These are phyloP conservation scores for Coregonus ussuriensis DNA, from an alignment of 2,797 vertebrate genomes.

Conservation along the genomic window DNA sequence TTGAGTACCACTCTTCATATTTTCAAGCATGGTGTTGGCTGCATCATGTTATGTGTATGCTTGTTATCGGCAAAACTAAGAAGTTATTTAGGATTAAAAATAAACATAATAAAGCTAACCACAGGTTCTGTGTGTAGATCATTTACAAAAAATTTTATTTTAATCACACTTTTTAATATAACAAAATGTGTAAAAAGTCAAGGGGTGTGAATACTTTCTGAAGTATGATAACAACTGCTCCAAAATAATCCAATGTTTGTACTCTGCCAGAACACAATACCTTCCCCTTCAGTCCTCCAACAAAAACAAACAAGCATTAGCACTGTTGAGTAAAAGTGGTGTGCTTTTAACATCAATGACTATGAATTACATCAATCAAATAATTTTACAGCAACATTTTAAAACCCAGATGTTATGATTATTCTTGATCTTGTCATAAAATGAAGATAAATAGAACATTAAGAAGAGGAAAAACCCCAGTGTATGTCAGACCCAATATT, in stretches of 20 bases:
- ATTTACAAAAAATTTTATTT: too few relatives aligned
- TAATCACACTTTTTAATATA: too few relatives aligned
- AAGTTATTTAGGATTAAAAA: too few relatives aligned
- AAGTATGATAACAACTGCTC: not conserved
- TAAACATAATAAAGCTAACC: too few relatives aligned
- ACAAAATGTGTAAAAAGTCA: too few relatives aligned
- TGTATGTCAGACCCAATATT: constrained; percentile 64
- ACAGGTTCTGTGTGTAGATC: too few relatives aligned
- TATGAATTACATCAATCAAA: not conserved
- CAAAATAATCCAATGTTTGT: not conserved
- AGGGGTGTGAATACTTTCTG: too few relatives aligned
- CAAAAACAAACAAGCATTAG: not conserved
- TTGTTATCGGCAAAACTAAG: too few relatives aligned
- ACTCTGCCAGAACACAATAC: not conserved
- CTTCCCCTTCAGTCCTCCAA: not conserved
- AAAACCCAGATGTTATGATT: not conserved
- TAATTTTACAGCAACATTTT: too few relatives aligned
- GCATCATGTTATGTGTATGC: too few relatives aligned
- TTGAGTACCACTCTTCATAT: too few relatives aligned
- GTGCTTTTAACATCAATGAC: not conserved
- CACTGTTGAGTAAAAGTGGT: not conserved
- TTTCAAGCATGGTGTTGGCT: too few relatives aligned
- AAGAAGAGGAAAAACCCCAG: constrained; percentile 67
- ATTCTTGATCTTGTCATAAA: constrained; percentile 7
- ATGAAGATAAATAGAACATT: constrained; percentile 61